Evolutionary conservation across 2,797 vertebrate genomes (phyloP), one percentile per base, ranked within the genome.

Genomic region (Takifugu ocellatus): DNA sequence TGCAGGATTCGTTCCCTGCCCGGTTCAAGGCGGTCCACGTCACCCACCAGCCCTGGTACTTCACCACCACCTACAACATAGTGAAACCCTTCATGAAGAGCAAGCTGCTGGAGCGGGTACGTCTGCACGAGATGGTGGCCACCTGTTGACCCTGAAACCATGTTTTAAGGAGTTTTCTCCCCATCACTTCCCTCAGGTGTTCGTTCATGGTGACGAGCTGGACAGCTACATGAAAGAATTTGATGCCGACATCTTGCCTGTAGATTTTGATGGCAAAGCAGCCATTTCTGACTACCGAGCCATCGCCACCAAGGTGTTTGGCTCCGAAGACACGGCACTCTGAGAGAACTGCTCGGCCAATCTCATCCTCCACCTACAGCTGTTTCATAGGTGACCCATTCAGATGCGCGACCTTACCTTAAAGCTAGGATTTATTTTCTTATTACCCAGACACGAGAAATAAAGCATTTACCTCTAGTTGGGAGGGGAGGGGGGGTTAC

Each of bases 11-110:
- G 1, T 99, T 99, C 78, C 97, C 97, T 0, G 97, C 97, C 0
- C 92, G 97, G 15, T 98, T 99, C 89, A 99, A 99, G 77, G 96
- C 97, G 0, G 92, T 99, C 45, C 93, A 99, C 57, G 96, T 99
- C 72, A 97, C 94, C 68, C 92, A 99, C 74, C 96, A 98, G 86
- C 97, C 97, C 0, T 99, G 97, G 97, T 99, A 98, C 80, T 98
- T 99, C 88, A 98, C 96, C 70, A 98, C 96, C 2, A 99, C 97
- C 42, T 98, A 97, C 86, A 99, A 97, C 0, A 89, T 98, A 75
- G 94, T 98, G 65, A 98, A 96, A 83, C 96, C 96, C 0, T 97
- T 99, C 87, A 89, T 99, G 92, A 99, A 99, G 87, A 95, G 92
- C 91, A 99, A 99, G 74, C 88, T 99, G 54, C 90, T 99, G 71